phyloP scores from a whole-genome alignment of 2,797 vertebrate species.

The Sparidentex hasta region DNA sequence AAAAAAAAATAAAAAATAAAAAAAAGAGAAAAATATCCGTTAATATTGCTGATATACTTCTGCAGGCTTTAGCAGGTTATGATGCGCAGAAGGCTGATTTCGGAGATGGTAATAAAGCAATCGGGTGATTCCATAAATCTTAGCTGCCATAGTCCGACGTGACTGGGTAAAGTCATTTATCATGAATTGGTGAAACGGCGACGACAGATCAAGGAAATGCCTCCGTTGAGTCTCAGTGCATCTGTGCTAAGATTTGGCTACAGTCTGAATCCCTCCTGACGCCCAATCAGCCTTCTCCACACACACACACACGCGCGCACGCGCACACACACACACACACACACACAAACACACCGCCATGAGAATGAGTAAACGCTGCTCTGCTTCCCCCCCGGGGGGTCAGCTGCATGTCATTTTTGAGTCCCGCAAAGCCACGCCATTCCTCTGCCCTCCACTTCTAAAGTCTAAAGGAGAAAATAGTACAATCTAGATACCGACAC shows the following conservation, averaged over 20 bases:
- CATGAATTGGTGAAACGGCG: constrained; percentile 60
- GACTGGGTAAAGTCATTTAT: constrained; percentile 59
- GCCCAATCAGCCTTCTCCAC: constrained; percentile 55
- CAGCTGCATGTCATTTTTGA: constrained; percentile 49
- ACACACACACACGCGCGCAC: constrained; percentile 20
- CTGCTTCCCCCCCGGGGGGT: constrained; percentile 34
- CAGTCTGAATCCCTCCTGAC: constrained; percentile 53
- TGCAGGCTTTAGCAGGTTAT: constrained; percentile 37
- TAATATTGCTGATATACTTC: constrained; percentile 66
- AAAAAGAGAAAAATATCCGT: constrained; percentile 34
- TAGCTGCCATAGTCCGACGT: constrained; percentile 72
- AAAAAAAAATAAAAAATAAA: too few species aligned
- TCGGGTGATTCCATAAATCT: constrained; percentile 69
- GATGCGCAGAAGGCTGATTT: constrained; percentile 53
- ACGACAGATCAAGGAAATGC: constrained; percentile 70
- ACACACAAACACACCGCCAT: background rate
- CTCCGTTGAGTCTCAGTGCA: constrained; percentile 56
- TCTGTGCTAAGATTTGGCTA: constrained; percentile 65
- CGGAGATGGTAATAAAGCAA: constrained; percentile 63
- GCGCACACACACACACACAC: constrained; percentile 16
- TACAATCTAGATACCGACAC: constrained; percentile 70
- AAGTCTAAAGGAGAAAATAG: constrained; percentile 60
- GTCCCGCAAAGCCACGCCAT: constrained; percentile 38
- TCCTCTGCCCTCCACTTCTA: constrained; percentile 46
- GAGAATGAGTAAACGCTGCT: constrained; percentile 50